Percentiles rank a stretch among this genome's conserved stretches.
Conservation (phyloP, 1,140 invertebrate genomes). For the Meloidogyne hapla region DNA sequence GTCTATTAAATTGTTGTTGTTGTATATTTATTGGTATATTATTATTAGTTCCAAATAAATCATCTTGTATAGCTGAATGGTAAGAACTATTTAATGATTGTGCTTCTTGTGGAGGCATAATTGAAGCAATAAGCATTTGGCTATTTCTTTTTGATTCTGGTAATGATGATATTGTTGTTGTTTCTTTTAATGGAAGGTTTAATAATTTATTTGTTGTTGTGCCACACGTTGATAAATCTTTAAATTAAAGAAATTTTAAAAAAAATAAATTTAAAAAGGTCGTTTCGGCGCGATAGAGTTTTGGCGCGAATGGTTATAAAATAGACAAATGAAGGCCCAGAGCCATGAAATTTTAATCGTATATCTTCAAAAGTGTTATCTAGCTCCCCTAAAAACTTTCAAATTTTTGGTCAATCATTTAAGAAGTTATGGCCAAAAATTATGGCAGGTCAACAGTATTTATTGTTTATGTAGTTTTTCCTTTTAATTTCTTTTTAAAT, state of each 20-base stretch:
- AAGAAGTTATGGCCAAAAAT: background rate
- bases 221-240: too few species aligned
- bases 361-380: background rate
- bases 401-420: background rate
- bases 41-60: background rate
- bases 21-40: background rate
- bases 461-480: too few species aligned
- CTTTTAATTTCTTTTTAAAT: too few species aligned
- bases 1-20: background rate
- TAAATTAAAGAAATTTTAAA: background rate
- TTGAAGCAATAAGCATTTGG: slow-evolving; percentile 8
- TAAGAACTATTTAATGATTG: slow-evolving; percentile 19
- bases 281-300: background rate
- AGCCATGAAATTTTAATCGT: background rate
- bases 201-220: too few species aligned
- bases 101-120: background rate
- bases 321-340: background rate
- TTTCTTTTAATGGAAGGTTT: too few species aligned
- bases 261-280: background rate
- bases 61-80: slow-evolving; percentile 14
- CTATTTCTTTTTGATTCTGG: slow-evolving; percentile 17
- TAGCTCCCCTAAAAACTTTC: background rate
- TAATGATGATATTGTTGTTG: background rate
- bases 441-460: too few species aligned
- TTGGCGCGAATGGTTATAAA: background rate